phyloP scores from a whole-genome alignment of 2,797 vertebrate genomes.

The Brotula barbata region DNA sequence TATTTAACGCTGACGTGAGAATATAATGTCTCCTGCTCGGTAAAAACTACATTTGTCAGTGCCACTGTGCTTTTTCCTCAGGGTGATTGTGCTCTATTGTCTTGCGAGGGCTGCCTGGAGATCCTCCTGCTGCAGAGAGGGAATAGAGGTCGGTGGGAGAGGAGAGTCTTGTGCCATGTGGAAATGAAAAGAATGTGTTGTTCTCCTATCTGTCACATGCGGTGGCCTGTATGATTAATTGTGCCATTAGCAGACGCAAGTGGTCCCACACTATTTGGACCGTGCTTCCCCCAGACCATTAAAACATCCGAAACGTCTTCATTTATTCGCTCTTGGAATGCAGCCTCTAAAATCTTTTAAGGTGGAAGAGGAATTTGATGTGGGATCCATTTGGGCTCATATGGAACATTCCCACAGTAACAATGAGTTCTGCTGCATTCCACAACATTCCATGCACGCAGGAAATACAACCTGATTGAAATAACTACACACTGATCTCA shows the following conservation, averaged over 20 bases:
- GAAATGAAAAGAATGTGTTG: conserved; percentile 67
- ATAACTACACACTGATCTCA: too few species aligned
- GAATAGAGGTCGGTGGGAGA: conserved; percentile 56
- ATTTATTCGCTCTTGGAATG: conserved; percentile 37
- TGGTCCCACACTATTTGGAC: conserved; percentile 43
- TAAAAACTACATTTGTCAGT: conserved; percentile 83
- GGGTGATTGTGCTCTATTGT: conserved; percentile 78
- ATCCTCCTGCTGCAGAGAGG: conserved; percentile 66
- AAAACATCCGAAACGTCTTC: conserved; percentile 6
- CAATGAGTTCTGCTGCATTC: too few species aligned
- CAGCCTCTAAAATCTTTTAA: conserved; percentile 9
- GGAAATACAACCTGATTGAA: too few species aligned
- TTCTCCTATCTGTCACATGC: conserved; percentile 61
- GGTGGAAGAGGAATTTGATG: too few species aligned
- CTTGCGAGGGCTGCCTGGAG: conserved; percentile 72
- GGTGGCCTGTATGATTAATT: conserved; percentile 68
- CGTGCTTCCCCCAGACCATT: conserved; percentile 17
- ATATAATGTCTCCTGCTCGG: conserved; percentile 75
- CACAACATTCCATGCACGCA: too few species aligned
- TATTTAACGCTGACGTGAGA: conserved; percentile 79
- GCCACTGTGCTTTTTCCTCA: conserved; percentile 75
- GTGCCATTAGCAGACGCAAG: conserved; percentile 61
- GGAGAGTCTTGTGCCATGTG: conserved; percentile 55
- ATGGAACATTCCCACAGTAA: too few species aligned
- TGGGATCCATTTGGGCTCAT: too few species aligned